phyloP scores from a whole-genome alignment of 1,140 invertebrate species.

The Cherax quadricarinatus region DNA sequence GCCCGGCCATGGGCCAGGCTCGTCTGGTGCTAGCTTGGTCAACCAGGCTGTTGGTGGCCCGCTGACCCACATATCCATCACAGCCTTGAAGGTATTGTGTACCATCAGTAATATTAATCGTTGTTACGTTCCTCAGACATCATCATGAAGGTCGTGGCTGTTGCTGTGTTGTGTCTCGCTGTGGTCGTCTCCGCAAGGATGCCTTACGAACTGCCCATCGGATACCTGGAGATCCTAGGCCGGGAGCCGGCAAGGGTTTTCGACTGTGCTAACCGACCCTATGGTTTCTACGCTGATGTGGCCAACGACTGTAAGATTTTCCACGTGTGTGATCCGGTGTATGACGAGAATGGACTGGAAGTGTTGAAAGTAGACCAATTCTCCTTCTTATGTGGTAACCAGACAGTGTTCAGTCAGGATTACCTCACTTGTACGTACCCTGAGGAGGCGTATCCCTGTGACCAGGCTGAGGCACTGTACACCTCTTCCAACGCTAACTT shows the following conservation, averaged over 20 bases:
- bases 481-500: neutral
- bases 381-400: slow-evolving; percentile 93
- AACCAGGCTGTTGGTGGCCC: no score
- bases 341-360: slow-evolving; percentile 54
- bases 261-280: slow-evolving; percentile 53
- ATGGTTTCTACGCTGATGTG: slow-evolving; percentile 75
- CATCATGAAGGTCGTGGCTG: slow-evolving; percentile 8
- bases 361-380: slow-evolving; percentile 80
- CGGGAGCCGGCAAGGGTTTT: neutral
- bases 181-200: neutral
- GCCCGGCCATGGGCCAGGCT: no score
- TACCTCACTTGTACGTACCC: slow-evolving; percentile 85
- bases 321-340: slow-evolving; percentile 74
- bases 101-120: no score
- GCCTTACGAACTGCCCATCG: neutral
- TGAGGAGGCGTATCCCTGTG: slow-evolving; percentile 60
- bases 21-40: no score
- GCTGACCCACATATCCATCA: no score
- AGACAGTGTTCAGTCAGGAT: slow-evolving; percentile 93
- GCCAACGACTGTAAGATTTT: slow-evolving; percentile 74
- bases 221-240: neutral
- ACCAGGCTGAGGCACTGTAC: slow-evolving; percentile 2
- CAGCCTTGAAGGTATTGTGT: no score
- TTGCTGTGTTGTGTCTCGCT: neutral
- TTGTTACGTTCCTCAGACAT: neutral